Percentiles rank a stretch among this genome's conserved stretches.
Conservation (phyloP, 2,113 vertebrate species). For the Eolophus roseicapilla region DNA sequence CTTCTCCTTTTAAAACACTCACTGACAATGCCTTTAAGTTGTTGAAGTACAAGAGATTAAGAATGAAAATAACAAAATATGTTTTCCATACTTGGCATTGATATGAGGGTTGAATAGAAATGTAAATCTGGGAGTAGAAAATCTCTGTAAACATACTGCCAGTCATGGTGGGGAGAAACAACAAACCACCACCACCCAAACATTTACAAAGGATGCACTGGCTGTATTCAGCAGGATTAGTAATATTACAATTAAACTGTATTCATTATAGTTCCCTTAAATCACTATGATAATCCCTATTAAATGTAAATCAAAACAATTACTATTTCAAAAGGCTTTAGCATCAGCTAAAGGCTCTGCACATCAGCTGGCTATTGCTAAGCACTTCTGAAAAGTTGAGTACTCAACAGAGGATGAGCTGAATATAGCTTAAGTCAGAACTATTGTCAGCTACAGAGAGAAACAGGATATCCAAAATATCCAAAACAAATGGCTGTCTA, state of each 20-base stretch:
- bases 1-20: neutral
- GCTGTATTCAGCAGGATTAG: neutral
- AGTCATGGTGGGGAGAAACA: neutral
- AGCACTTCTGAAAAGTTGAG: neutral
- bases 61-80: neutral
- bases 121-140: neutral
- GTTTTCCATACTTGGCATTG: neutral
- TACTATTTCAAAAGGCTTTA: neutral
- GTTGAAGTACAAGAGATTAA: neutral
- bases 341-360: neutral
- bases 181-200: neutral
- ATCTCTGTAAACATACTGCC: neutral
- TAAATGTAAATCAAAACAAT: neutral
- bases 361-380: neutral
- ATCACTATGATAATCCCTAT: neutral
- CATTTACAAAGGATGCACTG: neutral
- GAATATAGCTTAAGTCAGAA: neutral
- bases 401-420: neutral
- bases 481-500: neutral
- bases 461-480: neutral
- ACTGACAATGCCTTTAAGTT: neutral
- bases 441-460: neutral
- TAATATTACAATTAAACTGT: neutral
- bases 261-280: neutral
- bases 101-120: neutral